Conservation (phyloP, 2,888 invertebrate species). For the Heliconius charithonia region DNA sequence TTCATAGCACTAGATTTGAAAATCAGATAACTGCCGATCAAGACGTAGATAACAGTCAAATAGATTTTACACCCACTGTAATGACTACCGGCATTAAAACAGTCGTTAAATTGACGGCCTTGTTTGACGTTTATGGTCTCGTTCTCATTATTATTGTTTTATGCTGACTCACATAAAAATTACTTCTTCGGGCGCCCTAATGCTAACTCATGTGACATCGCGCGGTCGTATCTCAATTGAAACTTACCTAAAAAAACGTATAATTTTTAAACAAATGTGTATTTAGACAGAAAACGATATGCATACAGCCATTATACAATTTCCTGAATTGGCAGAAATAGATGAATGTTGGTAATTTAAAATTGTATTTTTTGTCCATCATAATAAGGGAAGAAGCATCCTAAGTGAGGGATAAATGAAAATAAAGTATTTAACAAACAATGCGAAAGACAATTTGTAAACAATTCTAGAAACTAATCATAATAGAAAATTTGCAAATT, state of each 20-base stretch:
- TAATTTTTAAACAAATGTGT: too few species aligned
- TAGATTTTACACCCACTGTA: constrained; percentile 56
- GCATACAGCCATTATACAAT: not conserved
- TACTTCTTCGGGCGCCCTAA: not conserved
- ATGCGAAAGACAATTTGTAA: too few species aligned
- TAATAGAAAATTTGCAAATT: not conserved
- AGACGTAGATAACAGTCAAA: constrained; percentile 55
- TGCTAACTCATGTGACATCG: constrained; percentile 6
- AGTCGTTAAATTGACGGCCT: constrained; percentile 60
- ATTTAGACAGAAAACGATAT: not conserved
- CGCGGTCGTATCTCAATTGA: not conserved
- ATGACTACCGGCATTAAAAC: constrained; percentile 59
- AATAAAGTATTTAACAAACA: too few species aligned
- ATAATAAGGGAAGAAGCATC: too few species aligned
- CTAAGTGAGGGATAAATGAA: too few species aligned
- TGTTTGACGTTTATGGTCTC: constrained; percentile 59
- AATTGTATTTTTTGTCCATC: not conserved
- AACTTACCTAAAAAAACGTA: not conserved
- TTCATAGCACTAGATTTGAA: not conserved
- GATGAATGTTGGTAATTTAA: not conserved
- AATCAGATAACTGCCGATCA: constrained; percentile 42
- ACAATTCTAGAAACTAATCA: not conserved
- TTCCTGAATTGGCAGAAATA: not conserved
- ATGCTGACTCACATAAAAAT: constrained; percentile 15
- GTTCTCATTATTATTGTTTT: constrained; percentile 58